Base-by-base conservation (phyloP, 1,140 invertebrate species). In the Cecropterus lyciades region DNA sequence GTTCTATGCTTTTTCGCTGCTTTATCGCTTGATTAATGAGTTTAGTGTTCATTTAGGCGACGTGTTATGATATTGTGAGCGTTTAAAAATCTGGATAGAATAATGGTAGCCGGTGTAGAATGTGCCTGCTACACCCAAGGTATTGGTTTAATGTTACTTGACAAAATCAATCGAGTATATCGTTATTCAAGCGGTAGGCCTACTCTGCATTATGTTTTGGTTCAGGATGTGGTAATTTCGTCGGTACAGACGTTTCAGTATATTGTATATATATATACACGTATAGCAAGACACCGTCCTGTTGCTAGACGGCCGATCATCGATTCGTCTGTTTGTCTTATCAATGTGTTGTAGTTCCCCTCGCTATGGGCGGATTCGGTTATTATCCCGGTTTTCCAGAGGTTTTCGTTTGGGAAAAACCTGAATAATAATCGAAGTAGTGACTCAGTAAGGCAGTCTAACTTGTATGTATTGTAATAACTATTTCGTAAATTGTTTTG, bases 231-330 rank as follows among this genome's bases (percentile, higher is more conserved):
- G 43, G 27, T 63, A 43, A 67, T 42, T 73, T 70, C 65, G 40
- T 27, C 43, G n/a, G 55, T 67, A 67, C 43, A 64, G 42, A n/a
- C 14, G 37, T 2, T 68, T 51, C 17, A 40, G 49, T 67, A 16
- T 51, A 14, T 57, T 48, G 33, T 69, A 69, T 60, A 56, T 65
- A 56, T 65, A n/a, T 40, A 76, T 33, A 40, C 68, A 69, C 66
- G 51, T 60, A 59, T 67, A 53, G 46, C 27, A 73, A 79, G 77
- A 65, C 74, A 74, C 74, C 64, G 77, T 74, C 77, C 77, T 78
- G 66, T 70, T 71, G 59, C 65, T 63, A 66, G 67, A 69, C 67
- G 64, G 55, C 67, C 60, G 57, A 16, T 66, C 74, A 79, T 79
- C 72, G 77, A 79, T 79, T 79, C 46, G 66, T 67, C 52, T 51